A percentile compares a stretch with the other conserved stretches of the same genome.
Conservation (phyloP, 2,113 vertebrate genomes). For the Perccottus glenii region DNA sequence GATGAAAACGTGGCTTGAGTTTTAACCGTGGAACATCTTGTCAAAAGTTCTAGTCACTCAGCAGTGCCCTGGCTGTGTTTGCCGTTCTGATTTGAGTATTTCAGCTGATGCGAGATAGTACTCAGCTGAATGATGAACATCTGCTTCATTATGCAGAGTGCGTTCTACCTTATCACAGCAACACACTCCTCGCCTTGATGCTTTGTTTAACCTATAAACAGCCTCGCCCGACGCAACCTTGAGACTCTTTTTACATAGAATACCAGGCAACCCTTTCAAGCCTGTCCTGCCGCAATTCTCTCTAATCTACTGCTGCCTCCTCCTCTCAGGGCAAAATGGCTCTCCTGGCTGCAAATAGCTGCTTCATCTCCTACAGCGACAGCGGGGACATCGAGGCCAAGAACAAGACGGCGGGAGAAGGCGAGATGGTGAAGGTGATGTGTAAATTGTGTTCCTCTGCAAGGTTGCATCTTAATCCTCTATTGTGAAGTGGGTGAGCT, state of each 20-base stretch:
- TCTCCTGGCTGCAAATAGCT: slow-evolving; percentile 91
- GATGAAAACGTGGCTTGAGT: no score
- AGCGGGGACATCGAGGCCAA: slow-evolving; percentile 92
- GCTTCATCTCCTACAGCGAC: slow-evolving; percentile 95
- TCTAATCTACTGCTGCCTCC: slow-evolving; percentile 41
- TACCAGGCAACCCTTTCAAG: slow-evolving; percentile 33
- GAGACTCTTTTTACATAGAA: slow-evolving; percentile 50
- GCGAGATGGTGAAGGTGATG: slow-evolving; percentile 96
- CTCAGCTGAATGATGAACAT: slow-evolving; percentile 27
- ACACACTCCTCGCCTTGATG: slow-evolving; percentile 24
- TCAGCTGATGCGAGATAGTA: slow-evolving; percentile 24
- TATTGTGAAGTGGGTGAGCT: slow-evolving; percentile 20
- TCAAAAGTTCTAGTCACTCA: no score
- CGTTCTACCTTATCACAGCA: slow-evolving; percentile 32
- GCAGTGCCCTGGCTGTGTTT: not conserved
- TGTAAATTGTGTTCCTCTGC: slow-evolving; percentile 18
- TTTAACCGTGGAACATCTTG: no score
- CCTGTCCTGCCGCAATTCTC: slow-evolving; percentile 38
- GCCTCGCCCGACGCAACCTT: slow-evolving; percentile 40
- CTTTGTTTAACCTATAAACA: slow-evolving; percentile 48
- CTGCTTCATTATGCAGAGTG: slow-evolving; percentile 42
- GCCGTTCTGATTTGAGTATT: slow-evolving; percentile 28
- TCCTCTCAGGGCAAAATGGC: slow-evolving; percentile 88
- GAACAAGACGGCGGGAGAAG: slow-evolving; percentile 89
- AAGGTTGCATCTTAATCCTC: slow-evolving; percentile 41